Percentiles rank a stretch among this genome's conserved stretches.
Evolutionary conservation across 2,888 invertebrate species (phyloP).

Genomic region (Mesochorus sp.): DNA sequence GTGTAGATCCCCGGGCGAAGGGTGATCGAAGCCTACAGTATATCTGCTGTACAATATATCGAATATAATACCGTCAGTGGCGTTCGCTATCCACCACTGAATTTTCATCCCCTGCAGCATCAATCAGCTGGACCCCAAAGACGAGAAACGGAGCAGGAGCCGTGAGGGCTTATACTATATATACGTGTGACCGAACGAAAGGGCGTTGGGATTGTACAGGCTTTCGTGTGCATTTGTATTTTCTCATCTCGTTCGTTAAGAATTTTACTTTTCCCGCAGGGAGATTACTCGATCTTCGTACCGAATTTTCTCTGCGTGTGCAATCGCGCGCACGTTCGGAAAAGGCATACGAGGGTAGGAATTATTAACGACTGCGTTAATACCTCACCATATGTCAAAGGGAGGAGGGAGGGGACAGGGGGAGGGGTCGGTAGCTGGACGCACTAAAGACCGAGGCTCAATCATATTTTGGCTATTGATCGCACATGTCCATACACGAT

Average conservation of each 20-base stretch:
- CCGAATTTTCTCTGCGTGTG: background rate
- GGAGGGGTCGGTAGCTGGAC: slow-evolving; percentile 17
- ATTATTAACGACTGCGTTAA: slow-evolving; percentile 43
- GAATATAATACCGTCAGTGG: slow-evolving; percentile 5
- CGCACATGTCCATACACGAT: too few species aligned
- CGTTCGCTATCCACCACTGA: slow-evolving; percentile 12
- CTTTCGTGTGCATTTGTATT: slow-evolving; percentile 41
- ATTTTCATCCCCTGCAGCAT: slow-evolving; percentile 58
- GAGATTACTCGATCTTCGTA: slow-evolving; percentile 22
- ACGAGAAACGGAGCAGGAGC: slow-evolving; percentile 26
- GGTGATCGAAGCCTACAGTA: slow-evolving; percentile 23
- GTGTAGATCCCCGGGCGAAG: slow-evolving; percentile 31
- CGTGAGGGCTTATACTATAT: background rate
- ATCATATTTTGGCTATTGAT: background rate
- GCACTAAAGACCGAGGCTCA: slow-evolving; percentile 32
- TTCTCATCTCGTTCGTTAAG: slow-evolving; percentile 1
- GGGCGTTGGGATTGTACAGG: slow-evolving; percentile 36
- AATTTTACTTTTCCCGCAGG: slow-evolving; percentile 25
- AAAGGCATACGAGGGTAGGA: slow-evolving; percentile 17
- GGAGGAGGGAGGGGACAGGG: too few species aligned
- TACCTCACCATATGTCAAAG: slow-evolving; percentile 14
- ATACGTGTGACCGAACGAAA: slow-evolving; percentile 12
- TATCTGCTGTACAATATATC: slow-evolving; percentile 38
- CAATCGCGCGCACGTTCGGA: background rate
- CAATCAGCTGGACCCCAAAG: slow-evolving; percentile 58